A percentile compares a stretch with the other conserved stretches of the same genome.
These are phyloP conservation scores for Ecdyonurus torrentis DNA, from an alignment of 2,888 invertebrate genomes.

Conservation along the genomic window DNA sequence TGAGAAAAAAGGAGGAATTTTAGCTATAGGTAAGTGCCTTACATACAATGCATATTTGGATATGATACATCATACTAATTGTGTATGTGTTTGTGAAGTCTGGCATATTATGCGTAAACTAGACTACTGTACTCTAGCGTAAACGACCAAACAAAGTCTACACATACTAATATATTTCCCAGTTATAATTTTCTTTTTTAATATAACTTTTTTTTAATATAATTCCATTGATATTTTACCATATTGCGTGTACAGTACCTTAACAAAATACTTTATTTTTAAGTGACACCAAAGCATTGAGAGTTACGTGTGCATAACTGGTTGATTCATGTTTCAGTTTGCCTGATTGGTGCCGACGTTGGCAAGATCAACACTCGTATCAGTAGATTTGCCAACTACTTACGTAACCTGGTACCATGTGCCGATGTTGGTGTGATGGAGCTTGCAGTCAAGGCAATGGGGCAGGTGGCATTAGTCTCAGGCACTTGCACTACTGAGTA, in stretches of 20 bases:
- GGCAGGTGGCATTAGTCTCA: conserved; percentile 75
- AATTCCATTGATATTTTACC: conserved; percentile 1
- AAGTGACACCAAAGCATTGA: not conserved
- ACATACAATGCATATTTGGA: too few species aligned
- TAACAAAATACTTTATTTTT: conserved; percentile 6
- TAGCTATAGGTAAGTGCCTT: conserved; percentile 67
- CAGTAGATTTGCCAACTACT: conserved; percentile 81
- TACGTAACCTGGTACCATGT: conserved; percentile 77
- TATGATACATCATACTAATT: too few species aligned
- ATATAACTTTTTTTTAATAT: too few species aligned
- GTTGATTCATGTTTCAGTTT: conserved; percentile 42
- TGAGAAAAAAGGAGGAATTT: conserved; percentile 88
- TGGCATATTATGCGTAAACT: too few species aligned
- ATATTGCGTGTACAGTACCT: conserved; percentile 3
- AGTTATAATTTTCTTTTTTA: too few species aligned
- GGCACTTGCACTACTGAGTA: conserved; percentile 92
- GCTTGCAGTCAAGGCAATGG: conserved; percentile 87
- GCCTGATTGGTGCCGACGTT: conserved; percentile 82
- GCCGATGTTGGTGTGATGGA: conserved; percentile 90
- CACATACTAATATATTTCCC: too few species aligned
- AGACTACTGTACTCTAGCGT: too few species aligned
- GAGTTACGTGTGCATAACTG: not conserved
- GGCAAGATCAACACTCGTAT: conserved; percentile 81
- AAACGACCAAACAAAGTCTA: too few species aligned
- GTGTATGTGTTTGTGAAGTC: too few species aligned